Conservation (phyloP, 2,797 vertebrate genomes). For the Coregonus suidteri region DNA sequence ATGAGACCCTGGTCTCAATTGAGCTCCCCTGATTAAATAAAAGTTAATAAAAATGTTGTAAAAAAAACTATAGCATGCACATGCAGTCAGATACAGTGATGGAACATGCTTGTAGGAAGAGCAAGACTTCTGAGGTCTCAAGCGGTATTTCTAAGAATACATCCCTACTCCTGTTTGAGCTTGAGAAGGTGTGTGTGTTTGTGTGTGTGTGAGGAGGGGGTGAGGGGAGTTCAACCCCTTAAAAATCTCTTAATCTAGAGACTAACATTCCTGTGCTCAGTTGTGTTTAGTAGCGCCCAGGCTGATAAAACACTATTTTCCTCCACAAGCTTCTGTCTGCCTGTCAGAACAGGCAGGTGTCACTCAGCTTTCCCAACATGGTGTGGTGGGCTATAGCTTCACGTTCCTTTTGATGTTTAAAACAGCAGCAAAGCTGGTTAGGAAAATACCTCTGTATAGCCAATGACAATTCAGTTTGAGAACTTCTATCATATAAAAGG, state of each 20-base stretch:
- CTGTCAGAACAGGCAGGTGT: conserved; percentile 40
- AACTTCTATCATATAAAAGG: not conserved
- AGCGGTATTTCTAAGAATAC: too few relatives aligned
- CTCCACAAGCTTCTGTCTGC: conserved; percentile 19
- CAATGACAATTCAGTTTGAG: not conserved
- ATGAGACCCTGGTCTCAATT: not conserved
- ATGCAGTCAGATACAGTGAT: not conserved
- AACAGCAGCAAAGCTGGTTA: not conserved
- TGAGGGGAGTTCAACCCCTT: not conserved
- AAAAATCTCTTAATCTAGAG: conserved; percentile 30
- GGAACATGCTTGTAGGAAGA: not conserved
- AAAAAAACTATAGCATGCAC: not conserved
- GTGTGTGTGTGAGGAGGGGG: too few relatives aligned
- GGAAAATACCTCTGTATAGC: not conserved
- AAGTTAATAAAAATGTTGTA: too few relatives aligned
- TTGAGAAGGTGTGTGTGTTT: not conserved
- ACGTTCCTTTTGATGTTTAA: conserved; percentile 4
- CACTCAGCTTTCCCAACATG: conserved; percentile 35
- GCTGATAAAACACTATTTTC: conserved; percentile 45
- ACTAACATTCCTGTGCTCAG: conserved; percentile 46
- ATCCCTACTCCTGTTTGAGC: too few relatives aligned
- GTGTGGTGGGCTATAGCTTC: conserved; percentile 28
- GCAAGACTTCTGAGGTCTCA: not conserved
- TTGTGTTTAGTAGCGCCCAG: not conserved
- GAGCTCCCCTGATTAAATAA: too few relatives aligned